Conservation (phyloP, 2,888 invertebrate species). For the Ichneumoninae sp. region DNA sequence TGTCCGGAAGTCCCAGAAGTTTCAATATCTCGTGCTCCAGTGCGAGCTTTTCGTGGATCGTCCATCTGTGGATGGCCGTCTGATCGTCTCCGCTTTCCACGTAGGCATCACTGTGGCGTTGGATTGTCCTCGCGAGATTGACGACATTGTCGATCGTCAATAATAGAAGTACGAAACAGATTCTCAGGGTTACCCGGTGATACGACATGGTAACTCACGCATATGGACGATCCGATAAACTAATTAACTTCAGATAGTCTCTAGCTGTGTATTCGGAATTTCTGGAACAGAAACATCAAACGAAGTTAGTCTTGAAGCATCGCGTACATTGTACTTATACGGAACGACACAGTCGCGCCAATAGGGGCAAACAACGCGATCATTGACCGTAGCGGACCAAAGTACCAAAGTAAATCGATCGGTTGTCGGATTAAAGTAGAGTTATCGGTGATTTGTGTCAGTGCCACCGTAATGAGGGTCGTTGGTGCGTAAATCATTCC, state of each 20-base stretch:
- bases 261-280: background rate
- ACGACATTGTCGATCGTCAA: background rate
- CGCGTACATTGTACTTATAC: background rate
- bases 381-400: no score
- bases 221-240: background rate
- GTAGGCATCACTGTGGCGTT: slow-evolving; percentile 87
- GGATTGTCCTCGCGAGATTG: background rate
- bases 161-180: slow-evolving; percentile 11
- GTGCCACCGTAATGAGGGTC: background rate
- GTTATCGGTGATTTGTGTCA: background rate
- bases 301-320: background rate
- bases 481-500: background rate
- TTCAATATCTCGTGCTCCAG: slow-evolving; percentile 94
- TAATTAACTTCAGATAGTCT: background rate
- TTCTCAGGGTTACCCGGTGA: slow-evolving; percentile 3
- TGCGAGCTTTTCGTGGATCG: slow-evolving; percentile 89
- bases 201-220: background rate
- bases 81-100: slow-evolving; percentile 93
- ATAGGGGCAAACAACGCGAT: no score
- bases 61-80: slow-evolving; percentile 90
- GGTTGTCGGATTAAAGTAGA: background rate
- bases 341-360: background rate
- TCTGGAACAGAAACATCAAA: background rate
- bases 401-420: background rate
- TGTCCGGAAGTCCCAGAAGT: slow-evolving; percentile 92